A percentile compares a stretch with the other conserved stretches of the same genome.
These are phyloP conservation scores for Cyclophora albipunctata DNA, from an alignment of 2,888 invertebrate species.

Conservation along the genomic window DNA sequence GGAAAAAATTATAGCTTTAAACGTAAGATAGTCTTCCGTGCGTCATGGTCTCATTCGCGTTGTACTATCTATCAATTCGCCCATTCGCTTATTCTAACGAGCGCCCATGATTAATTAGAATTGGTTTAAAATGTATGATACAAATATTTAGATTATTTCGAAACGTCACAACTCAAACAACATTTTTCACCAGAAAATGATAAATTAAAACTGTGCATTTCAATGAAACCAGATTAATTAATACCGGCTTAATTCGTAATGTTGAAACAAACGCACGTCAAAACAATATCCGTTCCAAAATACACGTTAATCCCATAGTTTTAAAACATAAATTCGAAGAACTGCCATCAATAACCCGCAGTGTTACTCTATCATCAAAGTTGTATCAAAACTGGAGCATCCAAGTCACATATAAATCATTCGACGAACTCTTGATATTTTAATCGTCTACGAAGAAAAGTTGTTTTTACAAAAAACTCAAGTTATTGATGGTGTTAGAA, in stretches of 20 bases:
- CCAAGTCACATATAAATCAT: constrained; percentile 9
- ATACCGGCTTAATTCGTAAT: no score
- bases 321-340: constrained; percentile 3
- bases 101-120: no score
- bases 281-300: not conserved
- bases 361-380: constrained; percentile 9
- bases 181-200: not conserved
- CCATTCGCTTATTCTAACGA: no score
- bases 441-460: constrained; percentile 11
- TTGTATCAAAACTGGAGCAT: constrained; percentile 5
- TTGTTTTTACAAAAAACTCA: constrained; percentile 2
- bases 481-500: not conserved
- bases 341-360: not conserved
- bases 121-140: not conserved
- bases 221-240: no score
- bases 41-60: no score
- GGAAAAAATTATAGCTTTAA: no score
- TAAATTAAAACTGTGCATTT: not conserved
- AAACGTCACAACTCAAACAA: not conserved
- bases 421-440: constrained; percentile 5
- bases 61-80: no score
- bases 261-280: no score
- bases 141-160: not conserved
- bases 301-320: not conserved
- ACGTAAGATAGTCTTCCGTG: no score